Conservation (phyloP, 2,888 invertebrate genomes). For the Caenorhabditis sp. region DNA sequence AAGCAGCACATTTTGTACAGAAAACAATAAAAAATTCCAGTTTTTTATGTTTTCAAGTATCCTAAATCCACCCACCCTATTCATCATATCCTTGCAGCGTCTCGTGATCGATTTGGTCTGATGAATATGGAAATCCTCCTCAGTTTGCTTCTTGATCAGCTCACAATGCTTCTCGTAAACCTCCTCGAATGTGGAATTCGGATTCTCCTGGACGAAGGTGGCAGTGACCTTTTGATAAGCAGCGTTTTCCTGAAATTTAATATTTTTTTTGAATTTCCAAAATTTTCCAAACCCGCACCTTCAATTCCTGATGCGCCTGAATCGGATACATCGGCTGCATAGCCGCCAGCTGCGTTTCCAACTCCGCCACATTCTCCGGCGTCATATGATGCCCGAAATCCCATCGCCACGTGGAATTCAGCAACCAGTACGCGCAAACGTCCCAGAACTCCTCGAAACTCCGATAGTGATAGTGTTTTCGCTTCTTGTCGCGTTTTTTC, state of each 20-base stretch:
- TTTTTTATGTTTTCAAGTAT: too few relatives aligned
- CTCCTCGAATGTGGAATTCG: constrained; percentile 25
- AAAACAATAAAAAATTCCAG: too few relatives aligned
- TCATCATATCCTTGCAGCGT: constrained; percentile 34
- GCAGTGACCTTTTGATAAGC: constrained; percentile 32
- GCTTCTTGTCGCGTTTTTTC: constrained; percentile 11
- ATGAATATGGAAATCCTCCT: constrained; percentile 38
- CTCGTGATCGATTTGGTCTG: constrained; percentile 14
- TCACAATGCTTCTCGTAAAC: constrained; percentile 41
- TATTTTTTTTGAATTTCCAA: background rate
- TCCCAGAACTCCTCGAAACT: constrained; percentile 58
- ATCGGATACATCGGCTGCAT: constrained; percentile 43
- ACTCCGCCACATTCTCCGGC: constrained; percentile 16
- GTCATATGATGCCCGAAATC: constrained; percentile 59
- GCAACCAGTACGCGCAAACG: constrained; percentile 34
- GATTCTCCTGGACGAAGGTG: constrained; percentile 12
- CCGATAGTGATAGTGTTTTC: constrained; percentile 26
- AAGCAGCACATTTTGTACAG: too few relatives aligned
- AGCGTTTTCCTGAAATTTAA: constrained; percentile 30
- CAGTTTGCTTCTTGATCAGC: constrained; percentile 32
- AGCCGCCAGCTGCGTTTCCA: constrained; percentile 19
- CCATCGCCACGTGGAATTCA: constrained; percentile 54
- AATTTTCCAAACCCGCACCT: constrained; percentile 17
- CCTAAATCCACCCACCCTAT: constrained; percentile 44
- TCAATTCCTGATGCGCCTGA: constrained; percentile 45